Base-by-base conservation (phyloP, 2,888 invertebrate genomes). In the Tiphia femorata region DNA sequence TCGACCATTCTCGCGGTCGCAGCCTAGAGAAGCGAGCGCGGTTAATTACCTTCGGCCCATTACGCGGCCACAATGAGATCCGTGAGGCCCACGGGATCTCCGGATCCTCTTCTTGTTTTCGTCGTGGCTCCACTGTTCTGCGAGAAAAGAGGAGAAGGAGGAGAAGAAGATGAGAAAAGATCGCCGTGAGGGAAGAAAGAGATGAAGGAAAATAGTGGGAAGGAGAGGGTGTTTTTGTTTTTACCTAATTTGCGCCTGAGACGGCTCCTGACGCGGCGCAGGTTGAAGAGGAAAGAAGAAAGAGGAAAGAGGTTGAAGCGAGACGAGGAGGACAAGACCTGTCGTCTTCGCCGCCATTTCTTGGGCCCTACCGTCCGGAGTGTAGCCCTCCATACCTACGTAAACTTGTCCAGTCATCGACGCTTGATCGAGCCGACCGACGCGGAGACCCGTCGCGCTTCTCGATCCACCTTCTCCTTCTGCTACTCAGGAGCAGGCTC, bases 401-500 rank as follows among this genome's bases (percentile, higher is more conserved):
- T 55, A 72, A 79, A 77, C 52, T 74, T 78, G 80, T 74, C 75
- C 66, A 80, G 80, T 80, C 80, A 79, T 78, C 72, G 79, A 72
- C 70, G 70, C 78, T 78, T 78, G 79, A 80, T 79, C 80, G 75
- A 78, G 78, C 79, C 79, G 76, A 77, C 79, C 79, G 76, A 77
- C 79, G 67, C 59, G 72, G 72, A 73, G 72, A 64, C 71, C 40
- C 63, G 49, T 58, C 50, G 62, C 46, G 19, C 47, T 46, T 43
- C 30, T n/a, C n/a, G n/a, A n/a, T n/a, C n/a, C n/a, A n/a, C n/a
- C n/a, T n/a, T n/a, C n/a, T n/a, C n/a, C n/a, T n/a, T n/a, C n/a
- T n/a, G n/a, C n/a, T n/a, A n/a, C n/a, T n/a, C n/a, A n/a, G n/a
- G n/a, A n/a, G n/a, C n/a, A n/a, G n/a, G n/a, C n/a, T n/a, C n/a